A percentile compares a stretch with the other conserved stretches of the same genome.
These are phyloP conservation scores for Trogon melanurus DNA, from an alignment of 2,113 vertebrate species.

Conservation along the genomic window DNA sequence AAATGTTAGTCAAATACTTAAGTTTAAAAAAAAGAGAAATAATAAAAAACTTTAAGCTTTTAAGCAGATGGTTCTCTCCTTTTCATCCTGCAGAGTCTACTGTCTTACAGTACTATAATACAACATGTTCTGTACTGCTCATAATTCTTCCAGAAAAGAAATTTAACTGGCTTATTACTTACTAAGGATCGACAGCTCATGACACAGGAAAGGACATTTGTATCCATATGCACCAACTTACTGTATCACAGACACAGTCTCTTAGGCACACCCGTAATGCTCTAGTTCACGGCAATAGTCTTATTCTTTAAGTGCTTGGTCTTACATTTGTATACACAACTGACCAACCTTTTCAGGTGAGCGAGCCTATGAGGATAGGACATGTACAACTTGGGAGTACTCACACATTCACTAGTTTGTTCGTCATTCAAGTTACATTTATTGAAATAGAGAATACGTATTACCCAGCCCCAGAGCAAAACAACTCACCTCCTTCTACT, in stretches of 20 bases:
- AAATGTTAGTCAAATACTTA: not conserved
- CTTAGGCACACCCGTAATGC: not conserved
- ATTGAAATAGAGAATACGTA: not conserved
- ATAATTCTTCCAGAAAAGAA: not conserved
- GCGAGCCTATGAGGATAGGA: not conserved
- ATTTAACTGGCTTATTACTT: not conserved
- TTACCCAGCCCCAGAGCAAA: not conserved
- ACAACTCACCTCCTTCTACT: conserved; percentile 87
- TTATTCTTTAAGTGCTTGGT: not conserved
- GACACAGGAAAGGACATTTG: not conserved
- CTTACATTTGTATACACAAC: not conserved
- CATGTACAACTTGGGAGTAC: not conserved
- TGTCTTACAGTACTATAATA: not conserved
- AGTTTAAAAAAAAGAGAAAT: not conserved
- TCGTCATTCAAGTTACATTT: not conserved
- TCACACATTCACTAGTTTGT: not conserved
- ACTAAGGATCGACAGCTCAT: not conserved
- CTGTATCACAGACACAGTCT: not conserved
- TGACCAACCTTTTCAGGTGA: not conserved
- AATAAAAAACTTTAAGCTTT: not conserved
- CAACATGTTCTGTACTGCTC: not conserved
- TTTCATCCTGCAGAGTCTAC: not conserved
- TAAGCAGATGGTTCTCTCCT: not conserved
- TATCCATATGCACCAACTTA: not conserved
- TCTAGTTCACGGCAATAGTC: not conserved